Base-by-base conservation (phyloP, 1,140 invertebrate genomes). In the Drosophila repletoides region DNA sequence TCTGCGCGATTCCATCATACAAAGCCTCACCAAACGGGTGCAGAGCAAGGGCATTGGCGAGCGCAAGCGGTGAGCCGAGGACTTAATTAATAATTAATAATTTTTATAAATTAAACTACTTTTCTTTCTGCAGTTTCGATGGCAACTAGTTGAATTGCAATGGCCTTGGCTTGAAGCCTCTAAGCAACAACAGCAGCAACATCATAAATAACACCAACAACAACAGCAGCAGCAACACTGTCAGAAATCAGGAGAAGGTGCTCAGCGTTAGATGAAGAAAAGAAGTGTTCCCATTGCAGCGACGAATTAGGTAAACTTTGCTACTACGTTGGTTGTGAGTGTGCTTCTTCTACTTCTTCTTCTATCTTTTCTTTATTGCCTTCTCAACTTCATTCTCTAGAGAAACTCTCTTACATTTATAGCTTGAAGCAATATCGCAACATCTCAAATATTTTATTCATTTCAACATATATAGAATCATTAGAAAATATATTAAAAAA, bases 231-330 rank as follows among this genome's bases (percentile, higher is more conserved):
- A 59, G 29, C 19, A 72, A 21, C 40, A 46, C 26, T 41, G 41
- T 33, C 53, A 53, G 81, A 70, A 86, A 58, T 59, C 80, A 89
- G 75, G 94, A 95, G 63, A 93, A 94, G 84, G 94, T 96, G 91
- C 89, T 98, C 2, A 97, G 97, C 77, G 97, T 99, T 17, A 98
- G 96, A n/a, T 89, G 97, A 97, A 2, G 96, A 96, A 73, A 97
- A 98, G 90, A 96, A 96, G 88, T 99, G 98, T 91, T 98, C 97
- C 1, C 96, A 98, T 90, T 99, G 98, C 88, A 94, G 93, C 22
- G 95, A 98, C 77, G 97, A 98, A 93, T 92, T 99, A 79, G 97
- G 98, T 98, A 93, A 91, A 88, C 79, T 86, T 74, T 89, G 83
- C 88, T 89, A 77, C 88, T 88, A 91, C 88, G 73, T 75, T 73